Evolutionary conservation across 2,113 vertebrate genomes (phyloP), one percentile per base, ranked within the genome.

Genomic region (Grammomys surdaster): DNA sequence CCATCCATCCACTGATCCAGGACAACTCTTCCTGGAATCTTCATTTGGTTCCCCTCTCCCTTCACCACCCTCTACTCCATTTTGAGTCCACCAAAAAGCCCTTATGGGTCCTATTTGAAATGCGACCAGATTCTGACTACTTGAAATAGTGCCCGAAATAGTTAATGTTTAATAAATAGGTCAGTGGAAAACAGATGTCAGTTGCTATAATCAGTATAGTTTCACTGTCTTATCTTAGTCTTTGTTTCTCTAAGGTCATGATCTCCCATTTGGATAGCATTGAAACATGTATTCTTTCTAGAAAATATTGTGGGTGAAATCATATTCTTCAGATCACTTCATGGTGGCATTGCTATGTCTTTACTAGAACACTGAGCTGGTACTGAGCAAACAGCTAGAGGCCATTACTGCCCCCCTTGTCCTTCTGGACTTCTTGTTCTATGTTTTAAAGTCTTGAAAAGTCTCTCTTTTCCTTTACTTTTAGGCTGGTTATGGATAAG

Each of bases 251-350:
- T 0, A 3, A 94, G 60, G 48, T 31, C 84, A 91, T 80, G 46
- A 93, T 51, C 67, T 54, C n/a, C 43, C 4, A 0, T 88, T 96
- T 95, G 77, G 65, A 40, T 95, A 78, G 51, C 31, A 80, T 5
- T 73, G 77, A 81, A 97, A 48, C 93, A 93, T 43, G 93, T 67
- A 60, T 94, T 88, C 63, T 81, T 70, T 75, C 26, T 28, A 82
- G 33, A 43, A 97, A 97, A 95, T 6, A 78, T 4, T 90, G 1
- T n/a, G 40, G 78, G 67, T 76, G 75, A 97, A 54, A 60, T 94
- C 63, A 94, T 28, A 36, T 33, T 19, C 72, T 85, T 7, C 46
- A 78, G 87, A n/a, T 5, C 5, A 17, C 40, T 22, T 24, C 16
- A 14, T 26, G 10, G 43, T 72, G 1, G 8, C 19, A 48, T 14